phyloP scores from a whole-genome alignment of 1,140 invertebrate genomes.

The Coelopa frigida region DNA sequence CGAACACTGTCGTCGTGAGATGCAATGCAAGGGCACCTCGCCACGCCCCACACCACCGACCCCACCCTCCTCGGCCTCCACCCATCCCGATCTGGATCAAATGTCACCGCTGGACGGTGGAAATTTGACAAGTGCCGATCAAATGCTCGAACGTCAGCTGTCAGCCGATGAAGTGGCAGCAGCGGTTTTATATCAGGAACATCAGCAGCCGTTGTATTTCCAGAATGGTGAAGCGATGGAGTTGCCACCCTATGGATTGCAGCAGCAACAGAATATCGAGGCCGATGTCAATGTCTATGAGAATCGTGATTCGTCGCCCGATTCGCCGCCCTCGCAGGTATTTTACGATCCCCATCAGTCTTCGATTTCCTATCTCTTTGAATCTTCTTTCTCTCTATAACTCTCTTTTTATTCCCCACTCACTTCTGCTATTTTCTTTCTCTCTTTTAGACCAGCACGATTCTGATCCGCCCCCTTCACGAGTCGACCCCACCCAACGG shows the following conservation, averaged over 20 bases:
- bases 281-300: conserved; percentile 41
- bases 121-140: too few species aligned
- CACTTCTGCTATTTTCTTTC: not conserved
- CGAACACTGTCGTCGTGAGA: conserved; percentile 69
- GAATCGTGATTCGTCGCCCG: conserved; percentile 38
- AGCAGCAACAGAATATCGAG: conserved; percentile 27
- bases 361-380: not conserved
- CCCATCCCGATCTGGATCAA: conserved; percentile 35
- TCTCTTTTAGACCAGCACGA: conserved; percentile 36
- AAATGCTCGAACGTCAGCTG: too few species aligned
- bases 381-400: not conserved
- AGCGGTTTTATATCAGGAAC: conserved; percentile 23
- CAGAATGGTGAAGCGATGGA: conserved; percentile 16
- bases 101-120: conserved; percentile 13
- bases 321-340: conserved; percentile 42
- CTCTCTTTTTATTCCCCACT: conserved; percentile 2
- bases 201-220: conserved; percentile 7
- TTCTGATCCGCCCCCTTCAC: conserved; percentile 39
- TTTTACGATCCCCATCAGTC: not conserved
- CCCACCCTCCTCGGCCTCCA: conserved; percentile 39
- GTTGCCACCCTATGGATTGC: conserved; percentile 18
- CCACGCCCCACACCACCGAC: conserved; percentile 42
- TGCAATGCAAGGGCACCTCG: conserved; percentile 48
- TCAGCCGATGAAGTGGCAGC: conserved; percentile 38
- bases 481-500: conserved; percentile 37